phyloP scores from a whole-genome alignment of 2,888 invertebrate species.

The Trypoxylon attenuatum region DNA sequence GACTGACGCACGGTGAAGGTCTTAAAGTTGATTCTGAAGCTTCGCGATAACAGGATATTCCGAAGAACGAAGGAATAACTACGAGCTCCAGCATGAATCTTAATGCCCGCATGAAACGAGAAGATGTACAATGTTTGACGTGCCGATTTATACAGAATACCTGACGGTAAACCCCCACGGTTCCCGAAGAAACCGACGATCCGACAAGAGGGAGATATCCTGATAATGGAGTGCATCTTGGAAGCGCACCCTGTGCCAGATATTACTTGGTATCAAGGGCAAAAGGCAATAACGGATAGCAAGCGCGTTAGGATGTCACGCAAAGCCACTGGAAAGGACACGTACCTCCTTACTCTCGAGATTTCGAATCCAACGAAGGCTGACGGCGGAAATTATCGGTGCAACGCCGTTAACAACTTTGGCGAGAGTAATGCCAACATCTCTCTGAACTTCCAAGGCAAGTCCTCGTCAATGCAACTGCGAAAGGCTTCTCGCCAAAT shows the following conservation, averaged over 20 bases:
- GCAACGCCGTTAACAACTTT: conserved; percentile 98
- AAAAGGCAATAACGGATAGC: conserved; percentile 88
- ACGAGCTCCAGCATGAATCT: background rate
- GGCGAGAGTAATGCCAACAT: conserved; percentile 99
- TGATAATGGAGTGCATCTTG: conserved; percentile 96
- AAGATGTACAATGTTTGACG: conserved; percentile 22
- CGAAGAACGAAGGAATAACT: background rate
- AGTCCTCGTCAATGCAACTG: conserved; percentile 65
- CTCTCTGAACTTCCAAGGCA: conserved; percentile 99
- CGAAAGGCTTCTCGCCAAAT: conserved; percentile 17
- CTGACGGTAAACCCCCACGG: conserved; percentile 95
- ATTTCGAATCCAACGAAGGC: conserved; percentile 95
- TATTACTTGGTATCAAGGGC: conserved; percentile 96
- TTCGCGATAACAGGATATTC: conserved; percentile 6
- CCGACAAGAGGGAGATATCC: conserved; percentile 92
- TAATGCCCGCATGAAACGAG: conserved; percentile 1
- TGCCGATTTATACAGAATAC: conserved; percentile 82
- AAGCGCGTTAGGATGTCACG: conserved; percentile 93
- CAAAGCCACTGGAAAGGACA: conserved; percentile 92
- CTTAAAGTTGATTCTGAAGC: background rate
- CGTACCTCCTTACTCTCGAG: conserved; percentile 93
- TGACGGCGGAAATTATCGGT: conserved; percentile 99
- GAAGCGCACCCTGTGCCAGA: conserved; percentile 97
- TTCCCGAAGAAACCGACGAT: conserved; percentile 98
- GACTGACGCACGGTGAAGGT: background rate